Evolutionary conservation across 23 tunicate genomes (phyloP).

Genomic region (Styela clava): DNA sequence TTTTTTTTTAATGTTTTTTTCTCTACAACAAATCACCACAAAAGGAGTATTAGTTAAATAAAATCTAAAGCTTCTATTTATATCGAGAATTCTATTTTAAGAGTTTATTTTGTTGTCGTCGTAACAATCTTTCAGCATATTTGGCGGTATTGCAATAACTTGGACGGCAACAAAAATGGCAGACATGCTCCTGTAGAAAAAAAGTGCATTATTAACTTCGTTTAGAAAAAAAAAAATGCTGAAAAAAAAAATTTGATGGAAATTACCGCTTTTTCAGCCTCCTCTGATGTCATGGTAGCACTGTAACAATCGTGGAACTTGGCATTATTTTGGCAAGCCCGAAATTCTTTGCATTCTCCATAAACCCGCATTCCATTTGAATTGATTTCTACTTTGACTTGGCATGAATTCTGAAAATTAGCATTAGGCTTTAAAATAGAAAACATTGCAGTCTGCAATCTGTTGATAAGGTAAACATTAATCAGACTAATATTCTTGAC

Average conservation of each 20-base stretch:
- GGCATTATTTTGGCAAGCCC: conserved; percentile 2
- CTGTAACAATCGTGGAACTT: neutral
- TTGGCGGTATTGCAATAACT: conserved; percentile 14
- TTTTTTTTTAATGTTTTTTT: too few relatives aligned
- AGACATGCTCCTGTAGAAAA: conserved; percentile 17
- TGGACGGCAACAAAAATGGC: conserved; percentile 27
- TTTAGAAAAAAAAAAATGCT: neutral
- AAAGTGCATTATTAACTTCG: neutral
- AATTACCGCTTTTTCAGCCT: neutral
- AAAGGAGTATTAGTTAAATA: too few relatives aligned
- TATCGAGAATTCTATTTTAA: too few relatives aligned
- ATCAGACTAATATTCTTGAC: too few relatives aligned
- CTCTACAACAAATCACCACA: too few relatives aligned
- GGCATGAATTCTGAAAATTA: conserved; percentile 19
- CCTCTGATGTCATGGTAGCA: neutral
- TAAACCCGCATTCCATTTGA: neutral
- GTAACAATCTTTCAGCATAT: neutral
- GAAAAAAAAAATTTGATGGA: neutral
- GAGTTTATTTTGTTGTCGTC: neutral
- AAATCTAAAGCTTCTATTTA: too few relatives aligned
- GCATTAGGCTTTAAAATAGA: neutral
- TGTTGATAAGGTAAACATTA: too few relatives aligned
- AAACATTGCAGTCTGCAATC: too few relatives aligned
- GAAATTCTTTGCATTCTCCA: conserved; percentile 27
- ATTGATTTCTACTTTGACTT: conserved; percentile 11